Base-by-base conservation (phyloP, 2,113 vertebrate genomes). In the Anolis sagrei region DNA sequence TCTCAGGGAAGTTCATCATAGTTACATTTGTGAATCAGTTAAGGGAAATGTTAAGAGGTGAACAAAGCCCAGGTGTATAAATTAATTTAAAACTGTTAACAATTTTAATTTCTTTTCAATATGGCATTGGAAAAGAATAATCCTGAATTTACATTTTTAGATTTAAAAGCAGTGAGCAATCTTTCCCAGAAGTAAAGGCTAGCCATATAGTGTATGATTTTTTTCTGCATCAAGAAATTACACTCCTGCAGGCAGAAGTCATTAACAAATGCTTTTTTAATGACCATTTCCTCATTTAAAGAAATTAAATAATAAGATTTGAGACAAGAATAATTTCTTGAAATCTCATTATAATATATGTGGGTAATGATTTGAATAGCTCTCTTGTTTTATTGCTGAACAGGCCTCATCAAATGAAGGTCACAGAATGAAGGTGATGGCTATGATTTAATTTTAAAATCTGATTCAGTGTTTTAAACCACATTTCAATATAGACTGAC, bases 1-100 rank as follows among this genome's bases (percentile, higher is more conserved):
- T 84, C 70, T 27, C 29, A 80, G 44, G 39, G 83, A 90, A 89
- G 34, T 85, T 79, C 48, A 77, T 80, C 76, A 83, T 21, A 80
- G 25, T 78, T 83, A 85, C 78, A 3, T 54, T 34, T 64, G 11
- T 19, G 83, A 81, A 76, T 84, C 51, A 76, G n/a, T 85, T 64
- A 83, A 82, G 36, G 21, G 51, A 25, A 77, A 86, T 14, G 9
- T 58, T 49, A 27, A 2, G 14, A 73, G 58, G 21, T 21, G 8
- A 93, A 5, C 25, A 85, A 75, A 8, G 1, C 5, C 48, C 2
- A 85, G 76, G 90, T 77, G 44, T 44, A 0, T 83, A 90, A 86
- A 87, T 83, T 83, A 13, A 83, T n/a, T 44, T 44, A 87, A 89
- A 89, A 16, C 0, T 66, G 2, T 51, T 84, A 82, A 75, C 34